phyloP scores from a whole-genome alignment of 2,888 invertebrate genomes.

The Cataglyphis cursor region DNA sequence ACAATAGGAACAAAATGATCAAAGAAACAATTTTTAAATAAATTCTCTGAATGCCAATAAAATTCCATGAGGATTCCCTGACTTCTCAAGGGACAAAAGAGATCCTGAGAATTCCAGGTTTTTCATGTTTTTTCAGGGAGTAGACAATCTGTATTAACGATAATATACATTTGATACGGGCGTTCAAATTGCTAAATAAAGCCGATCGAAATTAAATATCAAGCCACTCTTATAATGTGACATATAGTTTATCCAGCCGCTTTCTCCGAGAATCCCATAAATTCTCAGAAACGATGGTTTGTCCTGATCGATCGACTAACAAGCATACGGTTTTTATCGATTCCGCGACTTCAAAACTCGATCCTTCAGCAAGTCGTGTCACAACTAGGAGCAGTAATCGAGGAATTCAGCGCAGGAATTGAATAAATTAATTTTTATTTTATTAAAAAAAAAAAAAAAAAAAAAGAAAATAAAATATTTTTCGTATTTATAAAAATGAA shows the following conservation, averaged over 20 bases:
- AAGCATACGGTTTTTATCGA: constrained; percentile 12
- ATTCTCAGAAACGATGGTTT: constrained; percentile 5
- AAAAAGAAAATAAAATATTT: not conserved
- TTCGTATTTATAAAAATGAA: not conserved
- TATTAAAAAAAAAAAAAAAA: not conserved
- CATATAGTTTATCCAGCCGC: not conserved
- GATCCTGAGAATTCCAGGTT: too few species aligned
- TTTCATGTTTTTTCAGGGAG: too few species aligned
- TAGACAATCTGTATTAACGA: not conserved
- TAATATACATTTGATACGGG: not conserved
- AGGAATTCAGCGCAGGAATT: not conserved
- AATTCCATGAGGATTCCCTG: too few species aligned
- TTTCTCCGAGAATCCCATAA: not conserved
- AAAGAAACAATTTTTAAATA: too few species aligned
- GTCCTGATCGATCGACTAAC: not conserved
- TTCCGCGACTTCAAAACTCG: not conserved
- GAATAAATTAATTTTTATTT: not conserved
- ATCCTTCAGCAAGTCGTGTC: not conserved
- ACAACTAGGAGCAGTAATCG: not conserved
- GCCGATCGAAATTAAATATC: constrained; percentile 12
- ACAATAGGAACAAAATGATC: too few species aligned
- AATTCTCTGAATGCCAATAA: too few species aligned
- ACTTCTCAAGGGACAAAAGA: too few species aligned
- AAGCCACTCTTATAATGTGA: not conserved
- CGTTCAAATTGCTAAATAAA: not conserved